phyloP scores from a whole-genome alignment of 2,888 invertebrate genomes.

The Ernsta delagoae region DNA sequence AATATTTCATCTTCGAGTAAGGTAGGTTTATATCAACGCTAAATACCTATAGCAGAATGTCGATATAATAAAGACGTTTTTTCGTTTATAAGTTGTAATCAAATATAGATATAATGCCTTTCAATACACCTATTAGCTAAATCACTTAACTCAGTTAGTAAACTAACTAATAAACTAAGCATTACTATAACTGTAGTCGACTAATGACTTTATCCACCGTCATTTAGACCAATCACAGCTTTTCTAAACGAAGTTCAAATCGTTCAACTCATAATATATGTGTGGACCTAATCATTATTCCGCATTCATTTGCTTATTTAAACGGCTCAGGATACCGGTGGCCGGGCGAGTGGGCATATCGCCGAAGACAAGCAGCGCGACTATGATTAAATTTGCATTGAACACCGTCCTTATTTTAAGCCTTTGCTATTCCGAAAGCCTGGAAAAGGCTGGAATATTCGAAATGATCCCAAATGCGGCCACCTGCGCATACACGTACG shows the following conservation, averaged over 20 bases:
- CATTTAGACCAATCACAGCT: constrained; percentile 7
- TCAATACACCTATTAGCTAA: too few species aligned
- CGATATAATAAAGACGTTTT: too few species aligned
- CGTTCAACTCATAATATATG: constrained; percentile 10
- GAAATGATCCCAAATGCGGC: constrained; percentile 22
- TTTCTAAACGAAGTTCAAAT: constrained; percentile 8
- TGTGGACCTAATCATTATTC: constrained; percentile 24
- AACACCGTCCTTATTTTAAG: constrained; percentile 26
- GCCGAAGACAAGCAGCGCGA: constrained; percentile 22
- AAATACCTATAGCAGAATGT: too few species aligned
- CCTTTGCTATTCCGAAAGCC: constrained; percentile 33
- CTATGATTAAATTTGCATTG: constrained; percentile 44
- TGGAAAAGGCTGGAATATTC: constrained; percentile 6
- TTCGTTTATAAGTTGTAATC: too few species aligned
- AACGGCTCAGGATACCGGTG: constrained; percentile 36
- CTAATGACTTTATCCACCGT: neutral
- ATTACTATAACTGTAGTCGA: neutral
- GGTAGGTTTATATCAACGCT: too few species aligned
- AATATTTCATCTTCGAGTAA: neutral
- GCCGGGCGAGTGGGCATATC: constrained; percentile 30
- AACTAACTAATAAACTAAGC: too few species aligned
- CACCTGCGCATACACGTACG: constrained; percentile 13
- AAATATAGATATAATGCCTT: too few species aligned
- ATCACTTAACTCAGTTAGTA: too few species aligned
- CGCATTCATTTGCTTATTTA: constrained; percentile 42